Percentiles rank a stretch among this genome's conserved stretches.
phyloP scores from a whole-genome alignment of 37 sponge, comb jelly and placozoan species.

The Ephydatia muelleri region DNA sequence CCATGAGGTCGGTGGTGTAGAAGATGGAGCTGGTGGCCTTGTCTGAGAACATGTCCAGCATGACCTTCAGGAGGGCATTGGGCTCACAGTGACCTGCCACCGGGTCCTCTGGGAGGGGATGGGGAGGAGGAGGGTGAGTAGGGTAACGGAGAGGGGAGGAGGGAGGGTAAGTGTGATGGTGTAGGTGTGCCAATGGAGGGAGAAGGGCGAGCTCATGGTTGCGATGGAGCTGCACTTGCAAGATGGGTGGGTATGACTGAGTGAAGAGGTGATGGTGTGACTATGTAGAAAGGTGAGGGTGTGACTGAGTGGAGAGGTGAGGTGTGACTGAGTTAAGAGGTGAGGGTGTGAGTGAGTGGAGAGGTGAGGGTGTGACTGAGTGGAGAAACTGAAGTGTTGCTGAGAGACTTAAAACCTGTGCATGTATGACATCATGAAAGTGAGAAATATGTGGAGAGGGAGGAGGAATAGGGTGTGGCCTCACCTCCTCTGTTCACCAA shows the following conservation, averaged over 20 bases:
- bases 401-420: background rate
- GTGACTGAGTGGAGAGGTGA: background rate
- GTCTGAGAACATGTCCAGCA: constrained; percentile 70
- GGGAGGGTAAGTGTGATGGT: background rate
- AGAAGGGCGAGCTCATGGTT: background rate
- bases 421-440: background rate
- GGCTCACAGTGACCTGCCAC: constrained; percentile 77
- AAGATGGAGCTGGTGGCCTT: constrained; percentile 60
- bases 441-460: background rate
- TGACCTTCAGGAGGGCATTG: constrained; percentile 75
- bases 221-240: background rate
- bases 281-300: too few relatives aligned
- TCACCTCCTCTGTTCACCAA: constrained; percentile 84
- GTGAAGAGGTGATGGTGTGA: too few relatives aligned
- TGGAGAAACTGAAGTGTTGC: too few relatives aligned
- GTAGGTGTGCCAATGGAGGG: background rate
- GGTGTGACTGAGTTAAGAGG: background rate
- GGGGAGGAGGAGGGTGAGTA: background rate
- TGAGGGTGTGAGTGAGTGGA: background rate
- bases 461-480: background rate
- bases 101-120: constrained; percentile 69
- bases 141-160: background rate
- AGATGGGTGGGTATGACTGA: background rate
- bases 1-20: constrained; percentile 83
- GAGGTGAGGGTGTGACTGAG: too few relatives aligned